Conservation (phyloP, 2,113 vertebrate species). For the Nycticryphes semicollaris region DNA sequence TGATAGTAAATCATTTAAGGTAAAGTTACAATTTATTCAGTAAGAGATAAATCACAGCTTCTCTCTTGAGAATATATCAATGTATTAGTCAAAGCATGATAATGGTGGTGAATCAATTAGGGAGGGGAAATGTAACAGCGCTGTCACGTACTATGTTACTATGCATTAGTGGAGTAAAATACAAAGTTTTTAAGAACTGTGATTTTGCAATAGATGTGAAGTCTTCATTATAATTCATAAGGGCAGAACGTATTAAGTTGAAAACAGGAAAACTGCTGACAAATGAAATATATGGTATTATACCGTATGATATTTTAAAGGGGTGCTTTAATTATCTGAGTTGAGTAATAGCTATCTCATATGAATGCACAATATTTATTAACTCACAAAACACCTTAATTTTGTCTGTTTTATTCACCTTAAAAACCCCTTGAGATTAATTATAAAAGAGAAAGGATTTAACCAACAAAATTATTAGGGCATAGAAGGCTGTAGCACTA, state of each 20-base stretch:
- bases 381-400: neutral
- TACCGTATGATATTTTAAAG: neutral
- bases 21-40: neutral
- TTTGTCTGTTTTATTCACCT: neutral
- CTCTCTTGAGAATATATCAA: neutral
- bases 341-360: neutral
- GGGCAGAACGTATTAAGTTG: neutral
- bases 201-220: neutral
- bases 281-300: neutral
- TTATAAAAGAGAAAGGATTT: neutral
- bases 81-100: neutral
- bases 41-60: conserved; percentile 32
- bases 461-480: neutral
- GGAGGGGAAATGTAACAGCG: neutral
- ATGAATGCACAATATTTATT: neutral
- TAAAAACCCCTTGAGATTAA: neutral
- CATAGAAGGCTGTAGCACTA: neutral
- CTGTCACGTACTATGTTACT: neutral
- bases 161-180: neutral
- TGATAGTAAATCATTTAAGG: neutral
- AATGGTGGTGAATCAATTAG: neutral
- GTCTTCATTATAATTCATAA: neutral
- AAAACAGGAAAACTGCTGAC: neutral
- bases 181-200: neutral
- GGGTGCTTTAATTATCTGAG: neutral